Percentiles rank a stretch among this genome's conserved stretches.
phyloP scores from a whole-genome alignment of 2,113 vertebrate species.

The Trochalopteron elliotii region DNA sequence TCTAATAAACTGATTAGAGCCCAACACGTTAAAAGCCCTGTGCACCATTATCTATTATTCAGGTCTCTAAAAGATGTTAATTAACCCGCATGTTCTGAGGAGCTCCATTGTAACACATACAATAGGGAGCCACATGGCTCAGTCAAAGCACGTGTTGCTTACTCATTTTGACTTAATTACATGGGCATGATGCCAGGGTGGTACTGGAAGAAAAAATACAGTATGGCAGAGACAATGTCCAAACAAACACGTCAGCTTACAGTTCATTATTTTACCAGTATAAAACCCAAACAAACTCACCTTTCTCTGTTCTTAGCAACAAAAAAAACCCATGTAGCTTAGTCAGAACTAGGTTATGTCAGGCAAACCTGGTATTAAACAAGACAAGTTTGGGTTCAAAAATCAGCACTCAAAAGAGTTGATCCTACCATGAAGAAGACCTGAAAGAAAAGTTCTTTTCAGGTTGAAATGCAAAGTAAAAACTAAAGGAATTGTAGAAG shows the following conservation, averaged over 20 bases:
- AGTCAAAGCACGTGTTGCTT: constrained; percentile 26
- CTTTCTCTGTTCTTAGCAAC: not conserved
- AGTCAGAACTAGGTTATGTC: not conserved
- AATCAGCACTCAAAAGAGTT: not conserved
- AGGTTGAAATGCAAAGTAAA: not conserved
- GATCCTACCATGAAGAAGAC: not conserved
- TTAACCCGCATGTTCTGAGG: constrained; percentile 60
- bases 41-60: constrained; percentile 64
- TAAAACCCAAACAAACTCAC: not conserved
- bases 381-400: not conserved
- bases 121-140: constrained; percentile 16
- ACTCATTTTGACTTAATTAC: constrained; percentile 50
- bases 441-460: not conserved
- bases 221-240: not conserved
- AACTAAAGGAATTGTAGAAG: not conserved
- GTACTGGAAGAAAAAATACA: not conserved
- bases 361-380: not conserved
- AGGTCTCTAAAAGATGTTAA: constrained; percentile 72
- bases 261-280: not conserved
- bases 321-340: not conserved
- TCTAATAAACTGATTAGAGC: constrained; percentile 82
- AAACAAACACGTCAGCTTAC: not conserved
- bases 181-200: constrained; percentile 4
- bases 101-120: constrained; percentile 39
- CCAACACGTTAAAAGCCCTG: constrained; percentile 52